Evolutionary conservation across 2,888 invertebrate species (phyloP), one percentile per base, ranked within the genome.

Genomic region (Lepidochitona cinerea): DNA sequence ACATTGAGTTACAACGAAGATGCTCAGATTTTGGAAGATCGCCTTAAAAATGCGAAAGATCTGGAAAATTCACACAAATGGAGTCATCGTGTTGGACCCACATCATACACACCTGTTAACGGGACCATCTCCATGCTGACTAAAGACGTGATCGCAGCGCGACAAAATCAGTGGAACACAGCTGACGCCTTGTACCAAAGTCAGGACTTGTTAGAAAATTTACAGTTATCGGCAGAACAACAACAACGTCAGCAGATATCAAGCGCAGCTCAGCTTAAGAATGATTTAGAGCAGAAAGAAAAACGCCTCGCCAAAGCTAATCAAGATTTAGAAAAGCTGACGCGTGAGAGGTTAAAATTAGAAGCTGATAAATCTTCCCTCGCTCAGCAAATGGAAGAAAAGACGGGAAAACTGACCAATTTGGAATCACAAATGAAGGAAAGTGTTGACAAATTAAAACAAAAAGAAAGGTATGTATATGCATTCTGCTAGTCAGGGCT

Each of bases 1-100:
- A 70, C 84, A 7, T 77, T 83, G 59, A 75, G 78, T 12, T 84
- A 80, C 65, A 83, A 79, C 67, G 82, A 83, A 37, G 85, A 87
- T 66, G 79, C 82, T 0, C 76, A 75, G 37, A 70, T 74, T 23
- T 75, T 87, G n/a, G 87, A 87, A 68, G 77, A 78, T 29, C 75
- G 81, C 23, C 49, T 87, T n/a, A 78, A 77, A 68, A 72, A 65
- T 35, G 82, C 83, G 6, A 87, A 84, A 75, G 79, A 83, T 59
- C 74, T 70, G 6, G 87, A 87, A 72, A 77, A 80, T 64, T 79
- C 76, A 64, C 81, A 85, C 59, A 84, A 84, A 65, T 7, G 18
- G 23, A 23, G 49, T 23, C 49, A 49, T 23, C 18, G 49, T 2
- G 4, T 49, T 18, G 7, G 1, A 23, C 49, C 49, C 3, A 7